Evolutionary conservation across 2,888 invertebrate species (phyloP).

Genomic region (Teleiodes luculella): DNA sequence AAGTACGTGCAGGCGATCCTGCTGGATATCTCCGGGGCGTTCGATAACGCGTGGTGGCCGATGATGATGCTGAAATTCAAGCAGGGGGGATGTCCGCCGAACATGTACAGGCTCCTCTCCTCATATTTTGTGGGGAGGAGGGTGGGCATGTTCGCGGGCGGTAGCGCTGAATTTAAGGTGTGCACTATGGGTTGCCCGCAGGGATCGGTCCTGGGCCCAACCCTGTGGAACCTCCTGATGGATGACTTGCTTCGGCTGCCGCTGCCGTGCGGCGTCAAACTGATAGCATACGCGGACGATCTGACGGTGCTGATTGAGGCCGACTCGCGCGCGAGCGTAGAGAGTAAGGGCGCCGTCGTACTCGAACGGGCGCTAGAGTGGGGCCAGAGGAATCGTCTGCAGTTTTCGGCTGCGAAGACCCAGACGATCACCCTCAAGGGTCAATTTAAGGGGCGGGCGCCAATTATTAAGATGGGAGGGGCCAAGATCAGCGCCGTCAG

Average conservation of each 20-base stretch:
- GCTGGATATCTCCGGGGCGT: slow-evolving; percentile 38
- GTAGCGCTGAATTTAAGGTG: neutral
- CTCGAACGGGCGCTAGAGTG: slow-evolving; percentile 13
- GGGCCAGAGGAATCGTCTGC: slow-evolving; percentile 23
- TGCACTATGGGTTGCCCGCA: slow-evolving; percentile 23
- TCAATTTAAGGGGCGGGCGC: neutral
- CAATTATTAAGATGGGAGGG: neutral
- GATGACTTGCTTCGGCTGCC: slow-evolving; percentile 29
- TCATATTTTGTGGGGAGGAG: neutral
- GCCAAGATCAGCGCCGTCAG: slow-evolving; percentile 16
- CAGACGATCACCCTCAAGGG: neutral
- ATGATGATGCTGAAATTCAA: slow-evolving; percentile 15
- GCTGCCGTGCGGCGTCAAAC: slow-evolving; percentile 13
- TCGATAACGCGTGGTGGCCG: slow-evolving; percentile 34
- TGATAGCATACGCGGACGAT: slow-evolving; percentile 31
- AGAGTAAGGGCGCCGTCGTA: slow-evolving; percentile 9
- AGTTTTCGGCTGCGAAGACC: slow-evolving; percentile 27
- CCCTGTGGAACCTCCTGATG: slow-evolving; percentile 12
- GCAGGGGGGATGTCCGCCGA: neutral
- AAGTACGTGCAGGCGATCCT: slow-evolving; percentile 27
- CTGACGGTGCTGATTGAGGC: slow-evolving; percentile 25
- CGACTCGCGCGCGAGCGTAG: neutral
- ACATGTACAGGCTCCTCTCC: neutral
- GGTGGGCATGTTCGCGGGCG: neutral
- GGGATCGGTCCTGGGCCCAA: slow-evolving; percentile 21